Evolutionary conservation across 2,797 vertebrate species (phyloP).

Genomic region (Anguilla obscura): DNA sequence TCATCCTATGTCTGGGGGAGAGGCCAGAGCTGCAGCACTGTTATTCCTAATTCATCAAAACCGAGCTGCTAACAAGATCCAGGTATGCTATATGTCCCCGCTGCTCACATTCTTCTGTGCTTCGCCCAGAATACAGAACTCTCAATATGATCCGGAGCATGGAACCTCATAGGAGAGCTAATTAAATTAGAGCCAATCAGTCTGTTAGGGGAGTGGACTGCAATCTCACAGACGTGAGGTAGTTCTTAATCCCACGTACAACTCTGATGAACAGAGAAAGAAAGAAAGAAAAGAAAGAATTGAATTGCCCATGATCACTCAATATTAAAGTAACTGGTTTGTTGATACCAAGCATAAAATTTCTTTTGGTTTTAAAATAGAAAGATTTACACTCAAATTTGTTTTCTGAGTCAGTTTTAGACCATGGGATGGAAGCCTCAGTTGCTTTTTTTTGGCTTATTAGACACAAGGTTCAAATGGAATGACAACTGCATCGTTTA

Average conservation of each 20-base stretch:
- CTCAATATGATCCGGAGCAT: constrained; percentile 11
- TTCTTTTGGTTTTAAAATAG: constrained; percentile 14
- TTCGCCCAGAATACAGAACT: constrained; percentile 22
- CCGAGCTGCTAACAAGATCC: constrained; percentile 21
- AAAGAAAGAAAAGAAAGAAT: neutral
- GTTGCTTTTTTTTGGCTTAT: neutral
- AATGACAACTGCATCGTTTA: constrained; percentile 3
- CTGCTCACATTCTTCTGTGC: constrained; percentile 19
- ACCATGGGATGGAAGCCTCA: neutral
- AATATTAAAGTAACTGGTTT: constrained; percentile 15
- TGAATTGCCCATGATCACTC: neutral
- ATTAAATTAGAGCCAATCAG: constrained; percentile 18
- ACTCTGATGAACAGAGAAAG: constrained; percentile 9
- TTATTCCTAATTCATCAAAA: constrained; percentile 26
- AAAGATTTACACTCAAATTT: neutral
- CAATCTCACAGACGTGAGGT: constrained; percentile 1
- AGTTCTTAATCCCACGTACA: neutral
- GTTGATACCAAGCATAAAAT: neutral
- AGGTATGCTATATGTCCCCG: constrained; percentile 1
- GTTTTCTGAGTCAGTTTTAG: neutral
- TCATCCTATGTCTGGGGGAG: neutral
- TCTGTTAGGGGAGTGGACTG: constrained; percentile 14
- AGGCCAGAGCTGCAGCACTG: neutral
- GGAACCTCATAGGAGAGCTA: constrained; percentile 26
- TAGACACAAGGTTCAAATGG: neutral